Evolutionary conservation across 2,888 invertebrate species (phyloP), one percentile per base, ranked within the genome.

Genomic region (Habroteleia sp.): DNA sequence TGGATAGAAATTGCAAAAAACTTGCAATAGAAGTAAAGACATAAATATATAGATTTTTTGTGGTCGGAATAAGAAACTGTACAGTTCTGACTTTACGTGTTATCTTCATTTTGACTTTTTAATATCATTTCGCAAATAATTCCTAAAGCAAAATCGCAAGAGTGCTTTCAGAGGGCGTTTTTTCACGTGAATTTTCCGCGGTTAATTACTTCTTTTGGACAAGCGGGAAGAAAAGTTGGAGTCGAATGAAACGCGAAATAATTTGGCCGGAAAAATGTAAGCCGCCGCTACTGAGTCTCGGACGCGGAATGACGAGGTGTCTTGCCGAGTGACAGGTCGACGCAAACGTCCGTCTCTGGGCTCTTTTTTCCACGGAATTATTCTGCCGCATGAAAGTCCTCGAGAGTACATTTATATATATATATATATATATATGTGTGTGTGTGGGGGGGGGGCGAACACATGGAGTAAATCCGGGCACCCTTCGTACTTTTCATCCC

Each of bases 271-370:
- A 48, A 62, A 62, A 41, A 52, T 71, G 60, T 41, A 52, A 52
- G 37, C 54, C 54, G 60, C 11, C 44, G 35, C 35, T 63, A 58
- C 58, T 48, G 54, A 63, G 74, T 58, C 44, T 58, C 46, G 56
- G 63, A 63, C 52, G 54, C 60, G 52, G 54, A 39, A 71, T 71
- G 74, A 65, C 69, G 74, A 71, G 54, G 58, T 44, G 69, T 65
- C 58, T 65, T 65, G 42, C 52, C 13, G 46, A 65, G 65, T 69
- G 74, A 75, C 74, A 69, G 52, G 41, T 39, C 44, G 63, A 56
- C 56, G 33, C 44, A 82, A 48, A 58, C 68, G 66, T 48, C 50
- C 83, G 82, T 79, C 82, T 82, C 81, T 79, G 85, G 84, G 82
- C 82, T 84, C 82, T 83, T 63, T 63, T 50, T 56, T 42, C 20